A percentile compares a stretch with the other conserved stretches of the same genome.
These are phyloP conservation scores for Heliornis fulica DNA, from an alignment of 2,113 vertebrate genomes.

Conservation along the genomic window DNA sequence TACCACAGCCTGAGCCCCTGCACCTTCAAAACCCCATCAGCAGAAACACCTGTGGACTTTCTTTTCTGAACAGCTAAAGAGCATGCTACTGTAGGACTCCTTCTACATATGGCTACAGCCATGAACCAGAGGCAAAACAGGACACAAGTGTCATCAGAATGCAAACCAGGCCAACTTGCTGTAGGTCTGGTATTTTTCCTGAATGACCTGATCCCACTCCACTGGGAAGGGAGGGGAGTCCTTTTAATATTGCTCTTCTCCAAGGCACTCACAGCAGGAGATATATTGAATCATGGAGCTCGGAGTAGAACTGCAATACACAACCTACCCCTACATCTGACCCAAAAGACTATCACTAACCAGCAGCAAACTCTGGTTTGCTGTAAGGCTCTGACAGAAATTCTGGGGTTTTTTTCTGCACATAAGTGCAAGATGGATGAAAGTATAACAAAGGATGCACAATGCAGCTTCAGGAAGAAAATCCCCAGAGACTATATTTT, in stretches of 20 bases:
- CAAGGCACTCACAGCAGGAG: neutral
- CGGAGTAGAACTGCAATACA: neutral
- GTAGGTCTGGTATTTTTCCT: neutral
- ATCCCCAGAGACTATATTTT: neutral
- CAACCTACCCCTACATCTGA: neutral
- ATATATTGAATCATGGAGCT: accelerated
- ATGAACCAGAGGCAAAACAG: neutral
- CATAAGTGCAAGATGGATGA: neutral
- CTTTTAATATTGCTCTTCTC: neutral
- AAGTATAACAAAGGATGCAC: neutral
- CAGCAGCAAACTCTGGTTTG: neutral
- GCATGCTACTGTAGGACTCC: neutral
- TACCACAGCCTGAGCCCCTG: neutral
- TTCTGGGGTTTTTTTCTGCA: neutral
- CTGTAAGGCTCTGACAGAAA: neutral
- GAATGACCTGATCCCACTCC: neutral
- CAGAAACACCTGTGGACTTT: neutral
- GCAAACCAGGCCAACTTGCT: neutral
- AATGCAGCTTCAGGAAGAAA: neutral
- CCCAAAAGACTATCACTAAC: neutral
- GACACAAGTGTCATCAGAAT: neutral
- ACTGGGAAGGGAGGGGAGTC: neutral
- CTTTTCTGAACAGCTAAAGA: neutral
- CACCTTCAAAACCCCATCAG: neutral
- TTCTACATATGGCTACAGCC: neutral